Evolutionary conservation across 2,888 invertebrate species (phyloP), one percentile per base, ranked within the genome.

Genomic region (Tiliacea aurago): DNA sequence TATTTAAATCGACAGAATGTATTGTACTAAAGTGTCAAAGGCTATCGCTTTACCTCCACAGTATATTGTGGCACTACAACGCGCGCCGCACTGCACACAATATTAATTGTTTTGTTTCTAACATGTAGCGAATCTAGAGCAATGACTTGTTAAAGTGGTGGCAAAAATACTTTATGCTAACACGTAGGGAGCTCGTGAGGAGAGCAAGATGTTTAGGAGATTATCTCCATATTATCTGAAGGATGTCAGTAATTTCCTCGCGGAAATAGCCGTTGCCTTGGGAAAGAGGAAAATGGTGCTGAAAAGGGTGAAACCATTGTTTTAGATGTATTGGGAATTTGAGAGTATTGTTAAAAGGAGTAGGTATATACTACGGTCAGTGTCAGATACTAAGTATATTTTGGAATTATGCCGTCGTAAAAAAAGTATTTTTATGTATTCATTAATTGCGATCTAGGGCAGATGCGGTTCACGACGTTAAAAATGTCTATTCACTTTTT

Each of bases 171-270:
- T 43, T 59, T 47, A 28, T 56, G 37, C 45, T 43, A 63, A 66
- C 53, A 33, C 33, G 56, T 47, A 43, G 20, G 10, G 11, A 49
- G 11, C 11, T 53, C 28, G 51, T 10, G 55, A 47, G 43, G n/a
- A 47, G 47, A 65, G 61, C 55, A 62, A 76, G 51, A 58, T 47
- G 41, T 65, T 81, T 56, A 53, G 33, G 20, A 77, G 65, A 71
- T 78, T 67, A 80, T 78, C 64, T 78, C 43, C 73, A 73, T 64
- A 78, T 77, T 80, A 81, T 81, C 79, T 81, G 43, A 55, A 51
- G 82, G 78, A 72, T 80, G 66, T 33, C 55, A 81, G 82, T 81
- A 72, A 80, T 81, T 80, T 81, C 79, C 79, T 81, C 63, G 37
- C 65, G 79, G 71, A 78, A 71, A 81, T 81, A 81, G 65, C 65